Conservation (phyloP, 2,797 vertebrate genomes). For the Crax fasciolata region DNA sequence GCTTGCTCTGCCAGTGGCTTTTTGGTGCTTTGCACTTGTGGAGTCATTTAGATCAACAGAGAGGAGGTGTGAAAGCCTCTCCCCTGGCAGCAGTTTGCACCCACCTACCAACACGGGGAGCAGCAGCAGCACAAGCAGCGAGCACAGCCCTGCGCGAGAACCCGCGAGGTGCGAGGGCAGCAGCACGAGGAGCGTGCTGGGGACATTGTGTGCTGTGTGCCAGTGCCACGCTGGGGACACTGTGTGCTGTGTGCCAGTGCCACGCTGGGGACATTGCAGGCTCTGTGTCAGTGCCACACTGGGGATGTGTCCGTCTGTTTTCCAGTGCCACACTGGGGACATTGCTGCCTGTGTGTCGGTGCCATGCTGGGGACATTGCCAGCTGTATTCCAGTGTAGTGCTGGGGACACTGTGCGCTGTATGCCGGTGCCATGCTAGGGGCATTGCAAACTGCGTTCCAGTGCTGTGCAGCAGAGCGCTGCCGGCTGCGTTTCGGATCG, state of each 20-base stretch:
- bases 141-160: background rate
- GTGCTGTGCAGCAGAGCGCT: too few species aligned
- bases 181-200: background rate
- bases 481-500: background rate
- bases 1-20: background rate
- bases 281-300: too few species aligned
- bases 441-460: too few species aligned
- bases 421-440: too few species aligned
- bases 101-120: background rate
- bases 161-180: background rate
- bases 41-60: background rate
- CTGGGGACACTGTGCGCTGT: background rate
- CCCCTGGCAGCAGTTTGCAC: background rate
- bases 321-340: too few species aligned
- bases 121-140: background rate
- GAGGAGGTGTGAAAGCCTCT: conserved; percentile 41
- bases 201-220: too few species aligned
- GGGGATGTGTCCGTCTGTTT: too few species aligned
- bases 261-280: too few species aligned
- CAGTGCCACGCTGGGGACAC: too few species aligned
- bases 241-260: too few species aligned
- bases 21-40: conserved; percentile 10
- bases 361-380: background rate
- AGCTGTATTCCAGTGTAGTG: too few species aligned
- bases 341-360: too few species aligned